A percentile compares a stretch with the other conserved stretches of the same genome.
Evolutionary conservation across 1,140 invertebrate species (phyloP).

Genomic region (Antheraea mylitta): DNA sequence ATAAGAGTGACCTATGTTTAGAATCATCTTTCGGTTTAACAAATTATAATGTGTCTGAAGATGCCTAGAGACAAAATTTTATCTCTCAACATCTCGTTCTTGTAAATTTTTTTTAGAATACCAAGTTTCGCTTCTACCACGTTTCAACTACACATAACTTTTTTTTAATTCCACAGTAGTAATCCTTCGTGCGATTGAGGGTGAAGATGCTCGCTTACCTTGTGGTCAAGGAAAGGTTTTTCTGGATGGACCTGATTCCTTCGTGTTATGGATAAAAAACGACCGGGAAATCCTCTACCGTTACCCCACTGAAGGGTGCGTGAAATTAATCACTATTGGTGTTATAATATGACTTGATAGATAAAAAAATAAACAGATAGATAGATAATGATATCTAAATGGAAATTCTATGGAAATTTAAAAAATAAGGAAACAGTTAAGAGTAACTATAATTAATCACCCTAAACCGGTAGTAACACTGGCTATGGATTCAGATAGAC

Average conservation of each 20-base stretch:
- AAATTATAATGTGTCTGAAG: too few species aligned
- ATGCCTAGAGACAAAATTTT: too few species aligned
- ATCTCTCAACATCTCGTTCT: too few species aligned
- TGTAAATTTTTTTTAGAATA: too few species aligned
- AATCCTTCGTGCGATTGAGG: slow-evolving; percentile 53
- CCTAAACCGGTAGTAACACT: too few species aligned
- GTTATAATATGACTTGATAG: neutral
- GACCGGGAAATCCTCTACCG: slow-evolving; percentile 60
- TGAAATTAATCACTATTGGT: slow-evolving; percentile 18
- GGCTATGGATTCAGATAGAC: too few species aligned
- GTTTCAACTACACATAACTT: neutral
- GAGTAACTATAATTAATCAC: too few species aligned
- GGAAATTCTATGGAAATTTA: too few species aligned
- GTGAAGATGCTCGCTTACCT: slow-evolving; percentile 51
- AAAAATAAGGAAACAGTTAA: too few species aligned
- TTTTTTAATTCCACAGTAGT: slow-evolving; percentile 38
- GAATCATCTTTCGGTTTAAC: too few species aligned
- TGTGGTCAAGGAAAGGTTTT: slow-evolving; percentile 66
- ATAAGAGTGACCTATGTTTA: too few species aligned
- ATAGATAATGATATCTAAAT: neutral
- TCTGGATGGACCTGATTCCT: slow-evolving; percentile 61
- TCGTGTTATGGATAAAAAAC: slow-evolving; percentile 65
- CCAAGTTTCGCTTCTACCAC: too few species aligned
- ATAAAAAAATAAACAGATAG: neutral
- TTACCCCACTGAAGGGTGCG: slow-evolving; percentile 54